Evolutionary conservation across 2,113 vertebrate species (phyloP).

Genomic region (Entosphenus tridentatus): DNA sequence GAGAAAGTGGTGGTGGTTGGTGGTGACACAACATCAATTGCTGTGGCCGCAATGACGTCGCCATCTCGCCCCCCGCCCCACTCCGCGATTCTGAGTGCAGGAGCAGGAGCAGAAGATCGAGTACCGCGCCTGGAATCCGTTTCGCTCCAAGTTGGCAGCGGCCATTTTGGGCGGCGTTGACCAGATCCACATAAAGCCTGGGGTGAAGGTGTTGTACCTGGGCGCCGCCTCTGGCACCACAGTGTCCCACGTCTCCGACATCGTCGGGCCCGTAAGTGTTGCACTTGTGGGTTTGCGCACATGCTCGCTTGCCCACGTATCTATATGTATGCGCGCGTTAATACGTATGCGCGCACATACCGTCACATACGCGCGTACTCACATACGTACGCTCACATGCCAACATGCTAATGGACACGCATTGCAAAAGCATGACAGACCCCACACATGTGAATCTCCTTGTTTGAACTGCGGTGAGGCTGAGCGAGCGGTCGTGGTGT

Average conservation of each 20-base stretch:
- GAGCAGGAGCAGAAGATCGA: constrained; percentile 61
- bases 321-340: neutral
- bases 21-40: neutral
- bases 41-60: neutral
- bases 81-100: constrained; percentile 15
- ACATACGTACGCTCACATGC: neutral
- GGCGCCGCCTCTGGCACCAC: constrained; percentile 73
- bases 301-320: neutral
- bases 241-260: constrained; percentile 70
- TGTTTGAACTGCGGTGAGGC: neutral
- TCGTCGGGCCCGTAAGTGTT: constrained; percentile 52
- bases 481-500: neutral
- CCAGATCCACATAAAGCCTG: constrained; percentile 68
- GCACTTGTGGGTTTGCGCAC: neutral
- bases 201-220: constrained; percentile 54
- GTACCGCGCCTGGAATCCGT: constrained; percentile 77
- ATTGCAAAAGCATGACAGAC: neutral
- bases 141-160: constrained; percentile 65
- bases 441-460: neutral
- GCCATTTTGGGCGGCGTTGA: constrained; percentile 69
- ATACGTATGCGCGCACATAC: too few relatives aligned
- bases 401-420: neutral
- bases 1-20: neutral
- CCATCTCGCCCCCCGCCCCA: neutral
- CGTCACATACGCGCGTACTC: neutral